These are phyloP conservation scores for Zele albiditarsus DNA, from an alignment of 2,888 invertebrate genomes.

Conservation along the genomic window DNA sequence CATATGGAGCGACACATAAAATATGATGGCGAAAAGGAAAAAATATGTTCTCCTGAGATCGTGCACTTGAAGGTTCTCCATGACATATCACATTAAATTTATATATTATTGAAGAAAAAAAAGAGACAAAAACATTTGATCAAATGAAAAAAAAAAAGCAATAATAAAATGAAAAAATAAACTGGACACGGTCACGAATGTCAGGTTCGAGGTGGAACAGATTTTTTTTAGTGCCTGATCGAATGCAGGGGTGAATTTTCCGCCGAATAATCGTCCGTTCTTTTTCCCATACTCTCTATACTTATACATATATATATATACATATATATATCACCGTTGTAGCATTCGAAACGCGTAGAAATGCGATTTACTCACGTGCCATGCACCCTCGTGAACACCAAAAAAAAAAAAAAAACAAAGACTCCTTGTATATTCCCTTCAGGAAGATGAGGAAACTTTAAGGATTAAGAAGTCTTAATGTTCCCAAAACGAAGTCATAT, in stretches of 20 bases:
- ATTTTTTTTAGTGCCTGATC: constrained; percentile 59
- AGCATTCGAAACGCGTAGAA: constrained; percentile 60
- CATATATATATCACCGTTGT: neutral
- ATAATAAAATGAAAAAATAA: constrained; percentile 28
- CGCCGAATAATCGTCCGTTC: constrained; percentile 20
- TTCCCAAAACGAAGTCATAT: neutral
- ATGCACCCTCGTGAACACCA: neutral
- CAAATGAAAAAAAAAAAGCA: neutral
- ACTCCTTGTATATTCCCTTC: neutral
- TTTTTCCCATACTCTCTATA: constrained; percentile 1
- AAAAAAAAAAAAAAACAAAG: neutral
- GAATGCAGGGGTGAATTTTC: constrained; percentile 16
- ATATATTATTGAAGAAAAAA: constrained; percentile 5
- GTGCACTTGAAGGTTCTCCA: constrained; percentile 38
- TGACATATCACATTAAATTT: constrained; percentile 21
- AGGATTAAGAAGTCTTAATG: neutral
- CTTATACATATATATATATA: neutral
- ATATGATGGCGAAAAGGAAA: constrained; percentile 26
- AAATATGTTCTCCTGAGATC: constrained; percentile 51
- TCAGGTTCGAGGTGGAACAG: constrained; percentile 52
- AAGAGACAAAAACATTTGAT: neutral
- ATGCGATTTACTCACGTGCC: constrained; percentile 56
- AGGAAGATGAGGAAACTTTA: neutral
- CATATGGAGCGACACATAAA: constrained; percentile 53
- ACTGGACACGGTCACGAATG: constrained; percentile 45